These are phyloP conservation scores for Mormyrus iriodes DNA, from an alignment of 2,113 vertebrate species.

Conservation along the genomic window DNA sequence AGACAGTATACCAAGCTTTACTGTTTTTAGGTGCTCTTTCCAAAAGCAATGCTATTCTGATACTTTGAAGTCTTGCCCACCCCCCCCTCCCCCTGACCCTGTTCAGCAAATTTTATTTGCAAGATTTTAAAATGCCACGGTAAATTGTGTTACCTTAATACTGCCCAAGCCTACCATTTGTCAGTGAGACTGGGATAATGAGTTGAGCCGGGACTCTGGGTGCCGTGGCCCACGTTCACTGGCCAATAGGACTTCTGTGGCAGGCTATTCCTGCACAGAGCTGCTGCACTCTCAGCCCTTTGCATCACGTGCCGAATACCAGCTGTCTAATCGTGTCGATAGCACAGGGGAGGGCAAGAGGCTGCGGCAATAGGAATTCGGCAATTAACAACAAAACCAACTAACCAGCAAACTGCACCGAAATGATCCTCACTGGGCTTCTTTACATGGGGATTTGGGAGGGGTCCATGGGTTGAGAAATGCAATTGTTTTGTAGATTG, in stretches of 20 bases:
- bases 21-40: not conserved
- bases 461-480: not conserved
- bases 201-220: not conserved
- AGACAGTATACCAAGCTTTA: not conserved
- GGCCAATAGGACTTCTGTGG: not conserved
- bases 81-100: too few species aligned
- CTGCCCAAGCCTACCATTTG: not conserved
- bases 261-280: not conserved
- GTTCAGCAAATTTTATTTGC: too few species aligned
- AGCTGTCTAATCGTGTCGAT: not conserved
- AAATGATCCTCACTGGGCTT: not conserved
- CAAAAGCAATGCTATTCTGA: not conserved
- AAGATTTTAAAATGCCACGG: not conserved
- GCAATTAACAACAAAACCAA: not conserved
- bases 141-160: not conserved
- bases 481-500: not conserved
- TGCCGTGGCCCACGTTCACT: not conserved
- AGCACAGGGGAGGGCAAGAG: not conserved
- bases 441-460: not conserved
- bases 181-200: not conserved
- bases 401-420: not conserved
- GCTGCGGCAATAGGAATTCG: not conserved
- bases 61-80: too few species aligned
- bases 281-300: not conserved
- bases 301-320: not conserved